These are phyloP conservation scores for Baronia brevicornis DNA, from an alignment of 2,888 invertebrate species.

Conservation along the genomic window DNA sequence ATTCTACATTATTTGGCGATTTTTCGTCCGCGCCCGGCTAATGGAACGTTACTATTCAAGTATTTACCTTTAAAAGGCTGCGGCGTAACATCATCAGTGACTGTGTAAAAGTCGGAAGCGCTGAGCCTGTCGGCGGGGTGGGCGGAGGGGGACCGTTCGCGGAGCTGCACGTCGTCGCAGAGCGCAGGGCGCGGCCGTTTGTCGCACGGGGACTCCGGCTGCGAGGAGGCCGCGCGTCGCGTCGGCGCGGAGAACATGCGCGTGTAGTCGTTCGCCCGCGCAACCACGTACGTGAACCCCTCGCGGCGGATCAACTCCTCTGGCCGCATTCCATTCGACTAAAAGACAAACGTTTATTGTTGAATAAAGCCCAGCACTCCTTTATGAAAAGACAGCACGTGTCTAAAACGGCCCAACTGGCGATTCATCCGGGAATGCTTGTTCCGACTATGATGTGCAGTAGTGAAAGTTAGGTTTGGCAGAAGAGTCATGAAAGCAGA, in stretches of 20 bases:
- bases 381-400: too few relatives aligned
- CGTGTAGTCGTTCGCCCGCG: conserved; percentile 72
- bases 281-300: conserved; percentile 77
- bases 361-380: too few relatives aligned
- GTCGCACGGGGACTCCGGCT: conserved; percentile 61
- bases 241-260: conserved; percentile 69
- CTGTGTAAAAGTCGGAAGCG: conserved; percentile 67
- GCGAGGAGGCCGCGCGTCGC: conserved; percentile 56
- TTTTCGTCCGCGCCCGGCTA: too few relatives aligned
- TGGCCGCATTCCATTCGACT: conserved; percentile 39
- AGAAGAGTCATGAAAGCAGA: too few relatives aligned
- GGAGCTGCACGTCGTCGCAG: conserved; percentile 38
- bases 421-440: too few relatives aligned
- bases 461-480: too few relatives aligned
- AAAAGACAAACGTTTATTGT: conserved; percentile 7
- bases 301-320: conserved; percentile 53
- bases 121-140: conserved; percentile 50
- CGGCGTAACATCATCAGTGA: conserved; percentile 65
- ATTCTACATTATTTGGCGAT: too few relatives aligned
- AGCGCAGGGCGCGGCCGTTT: conserved; percentile 59
- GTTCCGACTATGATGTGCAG: too few relatives aligned
- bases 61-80: conserved; percentile 66
- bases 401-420: too few relatives aligned
- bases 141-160: conserved; percentile 36
- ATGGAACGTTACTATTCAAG: neutral